Evolutionary conservation across 1,140 invertebrate species (phyloP).

Genomic region (Temnothorax nylanderi): DNA sequence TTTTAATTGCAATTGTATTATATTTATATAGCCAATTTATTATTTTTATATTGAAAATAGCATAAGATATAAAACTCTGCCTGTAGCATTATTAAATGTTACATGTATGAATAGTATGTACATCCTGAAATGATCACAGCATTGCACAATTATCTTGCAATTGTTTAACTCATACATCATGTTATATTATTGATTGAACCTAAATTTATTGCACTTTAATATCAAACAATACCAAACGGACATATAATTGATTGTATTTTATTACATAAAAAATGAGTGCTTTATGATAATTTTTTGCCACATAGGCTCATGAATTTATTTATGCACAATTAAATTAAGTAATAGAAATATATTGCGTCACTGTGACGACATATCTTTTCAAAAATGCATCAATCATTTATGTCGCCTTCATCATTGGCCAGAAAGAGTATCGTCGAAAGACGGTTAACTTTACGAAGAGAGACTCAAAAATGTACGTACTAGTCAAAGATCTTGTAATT

Average conservation of each 20-base stretch:
- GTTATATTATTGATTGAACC: slow-evolving; percentile 14
- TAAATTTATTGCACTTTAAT: slow-evolving; percentile 30
- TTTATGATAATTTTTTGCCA: background rate
- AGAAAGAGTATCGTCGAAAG: background rate
- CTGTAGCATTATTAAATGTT: background rate
- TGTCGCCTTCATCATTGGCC: background rate
- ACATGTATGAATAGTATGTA: slow-evolving; percentile 13
- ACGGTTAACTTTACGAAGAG: slow-evolving; percentile 34
- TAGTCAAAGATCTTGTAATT: slow-evolving; percentile 27
- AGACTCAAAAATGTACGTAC: slow-evolving; percentile 55
- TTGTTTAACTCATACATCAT: slow-evolving; percentile 35
- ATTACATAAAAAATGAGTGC: background rate
- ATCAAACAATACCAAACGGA: background rate
- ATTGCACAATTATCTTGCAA: background rate
- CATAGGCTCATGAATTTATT: slow-evolving; percentile 29
- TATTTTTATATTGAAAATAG: slow-evolving; percentile 21
- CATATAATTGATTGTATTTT: slow-evolving; percentile 12
- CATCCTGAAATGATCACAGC: slow-evolving; percentile 20
- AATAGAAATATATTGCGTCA: slow-evolving; percentile 35
- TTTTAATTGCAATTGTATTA: slow-evolving; percentile 88
- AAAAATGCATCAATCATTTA: slow-evolving; percentile 14
- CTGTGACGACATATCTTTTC: background rate
- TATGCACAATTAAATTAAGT: slow-evolving; percentile 30
- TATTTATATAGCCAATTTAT: background rate
- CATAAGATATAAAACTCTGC: background rate